phyloP scores from a whole-genome alignment of 2,888 invertebrate genomes.

The Melitaea athalia region DNA sequence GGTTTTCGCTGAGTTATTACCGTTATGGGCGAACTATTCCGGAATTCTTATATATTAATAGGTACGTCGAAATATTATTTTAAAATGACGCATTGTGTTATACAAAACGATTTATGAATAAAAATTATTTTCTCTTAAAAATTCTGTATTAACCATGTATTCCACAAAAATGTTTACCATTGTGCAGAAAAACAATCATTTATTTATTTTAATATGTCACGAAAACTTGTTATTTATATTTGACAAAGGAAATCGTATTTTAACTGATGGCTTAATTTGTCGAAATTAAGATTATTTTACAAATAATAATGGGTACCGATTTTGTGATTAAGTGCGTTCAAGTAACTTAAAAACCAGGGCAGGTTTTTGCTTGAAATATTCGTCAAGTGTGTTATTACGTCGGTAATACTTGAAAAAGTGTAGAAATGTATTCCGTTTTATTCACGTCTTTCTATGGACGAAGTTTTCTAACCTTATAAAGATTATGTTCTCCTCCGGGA shows the following conservation, averaged over 20 bases:
- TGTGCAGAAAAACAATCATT: too few species aligned
- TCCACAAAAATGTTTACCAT: too few species aligned
- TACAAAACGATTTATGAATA: neutral
- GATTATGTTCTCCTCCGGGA: slow-evolving; percentile 1
- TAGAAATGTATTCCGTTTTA: neutral
- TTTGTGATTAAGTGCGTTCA: too few species aligned
- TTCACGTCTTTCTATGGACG: neutral
- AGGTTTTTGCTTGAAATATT: neutral
- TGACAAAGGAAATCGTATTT: too few species aligned
- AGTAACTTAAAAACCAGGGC: too few species aligned
- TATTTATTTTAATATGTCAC: too few species aligned
- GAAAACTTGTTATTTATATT: too few species aligned
- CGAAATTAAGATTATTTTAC: too few species aligned
- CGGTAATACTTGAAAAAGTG: neutral
- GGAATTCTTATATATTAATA: neutral
- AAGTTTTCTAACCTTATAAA: slow-evolving; percentile 1
- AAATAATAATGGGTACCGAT: too few species aligned
- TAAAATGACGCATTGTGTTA: neutral
- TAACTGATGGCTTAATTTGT: too few species aligned
- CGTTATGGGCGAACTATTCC: neutral
- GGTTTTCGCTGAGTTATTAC: slow-evolving; percentile 24
- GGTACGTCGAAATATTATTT: neutral
- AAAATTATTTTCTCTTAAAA: too few species aligned
- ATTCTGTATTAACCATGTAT: too few species aligned
- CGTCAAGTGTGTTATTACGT: neutral